Conservation (phyloP, 1,140 invertebrate genomes). For the Neodiprion fabricii region DNA sequence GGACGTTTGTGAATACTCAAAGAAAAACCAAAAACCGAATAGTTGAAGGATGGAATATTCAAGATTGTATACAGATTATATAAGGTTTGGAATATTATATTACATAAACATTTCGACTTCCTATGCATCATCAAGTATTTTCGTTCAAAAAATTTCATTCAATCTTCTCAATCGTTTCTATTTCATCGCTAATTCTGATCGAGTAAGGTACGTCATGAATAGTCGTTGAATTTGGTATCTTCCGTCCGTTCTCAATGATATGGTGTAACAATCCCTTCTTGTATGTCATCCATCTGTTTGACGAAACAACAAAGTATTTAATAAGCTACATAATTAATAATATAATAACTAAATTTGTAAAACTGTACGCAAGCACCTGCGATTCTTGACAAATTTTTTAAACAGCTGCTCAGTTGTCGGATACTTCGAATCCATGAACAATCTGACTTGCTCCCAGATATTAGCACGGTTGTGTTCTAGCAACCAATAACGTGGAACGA, state of each 20-base stretch:
- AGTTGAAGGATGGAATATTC: too few relatives aligned
- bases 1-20: neutral
- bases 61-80: too few relatives aligned
- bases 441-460: conserved; percentile 68
- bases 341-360: too few relatives aligned
- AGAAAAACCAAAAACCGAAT: too few relatives aligned
- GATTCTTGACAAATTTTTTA: conserved; percentile 60
- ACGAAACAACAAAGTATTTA: conserved; percentile 10
- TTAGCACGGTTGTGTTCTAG: conserved; percentile 67
- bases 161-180: conserved; percentile 9
- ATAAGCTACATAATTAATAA: neutral
- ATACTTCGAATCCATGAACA: conserved; percentile 67
- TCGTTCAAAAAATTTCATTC: too few relatives aligned
- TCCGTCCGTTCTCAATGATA: conserved; percentile 54
- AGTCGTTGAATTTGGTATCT: conserved; percentile 61
- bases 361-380: conserved; percentile 37
- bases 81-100: too few relatives aligned
- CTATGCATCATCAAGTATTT: too few relatives aligned
- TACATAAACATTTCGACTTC: too few relatives aligned
- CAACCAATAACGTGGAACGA: conserved; percentile 69
- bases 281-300: conserved; percentile 60
- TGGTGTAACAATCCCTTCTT: conserved; percentile 60
- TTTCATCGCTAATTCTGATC: conserved; percentile 63
- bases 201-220: conserved; percentile 70
- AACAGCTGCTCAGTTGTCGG: conserved; percentile 65